Percentiles rank a stretch among this genome's conserved stretches.
phyloP scores from a whole-genome alignment of 2,113 vertebrate genomes.

The Peromyscus polionotus region DNA sequence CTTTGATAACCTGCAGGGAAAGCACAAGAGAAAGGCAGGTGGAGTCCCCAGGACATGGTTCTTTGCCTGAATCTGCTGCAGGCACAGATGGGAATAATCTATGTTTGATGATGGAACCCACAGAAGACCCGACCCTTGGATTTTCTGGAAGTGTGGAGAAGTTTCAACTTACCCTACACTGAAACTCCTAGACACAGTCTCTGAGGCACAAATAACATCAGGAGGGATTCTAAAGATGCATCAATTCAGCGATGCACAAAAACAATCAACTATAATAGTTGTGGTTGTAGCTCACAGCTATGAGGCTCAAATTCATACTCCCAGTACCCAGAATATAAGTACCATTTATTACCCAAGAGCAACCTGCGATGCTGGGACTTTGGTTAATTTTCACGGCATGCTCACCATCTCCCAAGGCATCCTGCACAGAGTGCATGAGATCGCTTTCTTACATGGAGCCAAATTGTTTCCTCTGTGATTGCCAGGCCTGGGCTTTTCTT shows the following conservation, averaged over 20 bases:
- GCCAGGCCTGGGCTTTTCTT: background rate
- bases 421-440: background rate
- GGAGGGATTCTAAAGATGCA: background rate
- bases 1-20: background rate
- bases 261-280: background rate
- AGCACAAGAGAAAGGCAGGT: too few species aligned
- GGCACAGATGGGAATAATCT: background rate
- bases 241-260: background rate
- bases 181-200: fast-evolving
- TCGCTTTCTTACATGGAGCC: background rate
- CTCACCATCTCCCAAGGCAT: background rate
- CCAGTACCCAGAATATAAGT: background rate
- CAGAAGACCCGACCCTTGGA: background rate
- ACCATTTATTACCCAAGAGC: background rate
- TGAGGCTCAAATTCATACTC: background rate
- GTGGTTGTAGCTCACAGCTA: too few species aligned
- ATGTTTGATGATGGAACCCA: background rate
- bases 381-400: background rate
- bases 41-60: fast-evolving
- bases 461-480: background rate
- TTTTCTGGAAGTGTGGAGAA: background rate
- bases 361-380: too few species aligned
- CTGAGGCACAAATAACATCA: background rate
- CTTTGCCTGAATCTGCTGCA: background rate
- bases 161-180: fast-evolving